Base-by-base conservation (phyloP, 2,888 invertebrate species). In the Lutraria lutraria region DNA sequence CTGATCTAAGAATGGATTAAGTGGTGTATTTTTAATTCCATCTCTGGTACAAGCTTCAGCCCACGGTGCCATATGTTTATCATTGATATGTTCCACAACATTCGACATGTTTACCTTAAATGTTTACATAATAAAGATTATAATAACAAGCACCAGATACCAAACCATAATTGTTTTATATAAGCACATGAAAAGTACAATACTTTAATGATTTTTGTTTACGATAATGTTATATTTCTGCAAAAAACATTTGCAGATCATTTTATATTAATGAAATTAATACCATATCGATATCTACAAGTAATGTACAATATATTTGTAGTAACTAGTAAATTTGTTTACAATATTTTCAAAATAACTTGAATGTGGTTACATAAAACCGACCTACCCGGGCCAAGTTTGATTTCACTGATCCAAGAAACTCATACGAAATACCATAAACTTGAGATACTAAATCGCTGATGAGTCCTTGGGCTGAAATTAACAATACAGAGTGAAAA, bases 61-160 rank as follows among this genome's bases (percentile, higher is more conserved):
- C 99, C 99, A 99, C 29, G 99, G 98, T 0, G 97, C 98, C 97
- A 99, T 97, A 96, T 99, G 99, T 96, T 99, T 99, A 97, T 99
- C 99, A 96, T 99, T 99, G 0, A 98, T 98, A 95, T 99, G 98
- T 94, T 98, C 98, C 0, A 98, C 98, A 10, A 98, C 98, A 15
- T 97, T 97, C 0, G 97, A 97, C 97, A 98, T 98, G 97, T 98
- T 98, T 80, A 97, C 97, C 98, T 98, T 96, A 0, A 96, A 90
- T 34, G 1, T 8, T 19, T 25, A 72, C 31, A n/a, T 63, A 63
- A 21, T n/a, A 56, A 56, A 56, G 4, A 43, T 8, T 8, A 43
- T 43, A 43, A 43, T 43, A 8, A 43, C 2, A 43, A 43, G 43
- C 43, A 43, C 43, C 43, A 43, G 43, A 43, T 8, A 43, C 2